phyloP scores from a whole-genome alignment of 2,113 vertebrate species.

The Hystrix brachyura region DNA sequence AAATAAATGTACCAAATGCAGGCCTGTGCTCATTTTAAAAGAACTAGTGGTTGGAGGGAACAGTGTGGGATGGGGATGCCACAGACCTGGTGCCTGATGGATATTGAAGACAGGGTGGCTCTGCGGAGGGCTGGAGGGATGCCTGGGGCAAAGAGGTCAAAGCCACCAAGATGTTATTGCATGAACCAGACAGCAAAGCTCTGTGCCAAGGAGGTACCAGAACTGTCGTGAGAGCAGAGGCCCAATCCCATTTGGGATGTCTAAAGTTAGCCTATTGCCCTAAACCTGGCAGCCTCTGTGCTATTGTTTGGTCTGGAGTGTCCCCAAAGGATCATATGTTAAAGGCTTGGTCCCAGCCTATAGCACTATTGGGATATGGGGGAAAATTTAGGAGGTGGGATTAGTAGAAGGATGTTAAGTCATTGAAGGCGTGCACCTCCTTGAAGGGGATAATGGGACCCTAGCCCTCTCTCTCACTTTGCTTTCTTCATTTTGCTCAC shows the following conservation, averaged over 20 bases:
- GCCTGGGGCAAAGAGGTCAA: neutral
- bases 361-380: neutral
- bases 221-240: neutral
- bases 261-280: neutral
- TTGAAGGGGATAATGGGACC: neutral
- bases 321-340: neutral
- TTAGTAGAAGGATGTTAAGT: neutral
- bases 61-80: neutral
- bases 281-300: neutral
- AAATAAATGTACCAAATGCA: neutral
- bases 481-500: neutral
- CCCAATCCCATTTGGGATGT: neutral
- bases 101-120: neutral
- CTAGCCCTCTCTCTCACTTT: neutral
- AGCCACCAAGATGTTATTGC: neutral
- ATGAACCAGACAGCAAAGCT: neutral
- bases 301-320: neutral
- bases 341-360: neutral
- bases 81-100: neutral
- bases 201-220: neutral
- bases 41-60: neutral
- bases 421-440: neutral
- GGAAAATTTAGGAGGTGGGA: neutral
- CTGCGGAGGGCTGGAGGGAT: neutral
- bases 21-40: neutral